Conservation (phyloP, 2,797 vertebrate species). For the Cryptoblepharus egeriae region DNA sequence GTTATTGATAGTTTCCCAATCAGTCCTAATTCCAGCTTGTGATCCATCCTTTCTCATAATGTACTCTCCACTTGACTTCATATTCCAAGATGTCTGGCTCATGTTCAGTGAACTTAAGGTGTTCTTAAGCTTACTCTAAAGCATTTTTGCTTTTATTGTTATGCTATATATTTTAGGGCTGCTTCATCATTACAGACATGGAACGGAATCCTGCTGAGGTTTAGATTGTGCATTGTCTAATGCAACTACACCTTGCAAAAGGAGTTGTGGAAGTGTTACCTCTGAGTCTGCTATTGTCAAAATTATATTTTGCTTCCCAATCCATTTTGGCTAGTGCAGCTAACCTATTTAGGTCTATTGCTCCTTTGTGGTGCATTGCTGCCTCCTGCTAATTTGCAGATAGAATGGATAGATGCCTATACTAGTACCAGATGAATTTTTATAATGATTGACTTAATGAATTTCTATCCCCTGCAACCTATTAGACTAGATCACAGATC, state of each 20-base stretch:
- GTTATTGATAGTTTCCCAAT: too few species aligned
- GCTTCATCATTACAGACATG: not conserved
- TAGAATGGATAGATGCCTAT: slow-evolving; percentile 15
- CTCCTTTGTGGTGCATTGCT: not conserved
- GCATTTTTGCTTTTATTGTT: not conserved
- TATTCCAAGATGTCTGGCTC: too few species aligned
- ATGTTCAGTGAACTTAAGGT: too few species aligned
- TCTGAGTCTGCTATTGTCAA: too few species aligned
- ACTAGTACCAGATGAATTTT: slow-evolving; percentile 19
- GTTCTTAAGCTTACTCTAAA: too few species aligned
- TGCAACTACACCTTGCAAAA: not conserved
- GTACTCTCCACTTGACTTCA: too few species aligned
- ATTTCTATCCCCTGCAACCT: slow-evolving; percentile 29
- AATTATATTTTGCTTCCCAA: not conserved
- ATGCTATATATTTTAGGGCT: not conserved
- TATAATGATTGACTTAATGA: slow-evolving; percentile 37
- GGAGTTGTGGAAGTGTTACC: not conserved
- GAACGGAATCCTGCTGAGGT: not conserved
- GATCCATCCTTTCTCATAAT: too few species aligned
- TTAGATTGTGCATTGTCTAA: not conserved
- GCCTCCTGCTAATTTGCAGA: not conserved
- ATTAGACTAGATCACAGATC: slow-evolving; percentile 38
- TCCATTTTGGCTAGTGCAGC: not conserved
- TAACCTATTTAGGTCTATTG: not conserved
- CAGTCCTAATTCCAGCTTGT: too few species aligned